Evolutionary conservation across 2,797 vertebrate genomes (phyloP), one percentile per base, ranked within the genome.

Genomic region (Pampus argenteus): DNA sequence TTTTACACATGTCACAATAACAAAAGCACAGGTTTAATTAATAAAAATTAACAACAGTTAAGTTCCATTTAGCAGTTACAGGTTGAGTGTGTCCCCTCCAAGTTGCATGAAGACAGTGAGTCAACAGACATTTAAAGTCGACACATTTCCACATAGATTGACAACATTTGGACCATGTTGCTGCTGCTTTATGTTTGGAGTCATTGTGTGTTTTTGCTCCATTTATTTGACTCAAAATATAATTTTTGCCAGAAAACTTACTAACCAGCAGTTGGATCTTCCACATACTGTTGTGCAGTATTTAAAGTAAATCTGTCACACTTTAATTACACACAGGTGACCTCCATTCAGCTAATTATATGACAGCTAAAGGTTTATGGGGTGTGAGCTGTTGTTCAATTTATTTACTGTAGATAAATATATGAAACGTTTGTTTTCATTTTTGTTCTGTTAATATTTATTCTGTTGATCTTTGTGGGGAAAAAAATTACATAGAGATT

Each of bases 241-340:
- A 25, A 9, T 55, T 65, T 62, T 45, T 70, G 15, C 26, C 22
- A 18, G 20, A 4, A 52, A 13, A 49, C 1, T 13, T 22, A 14
- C 8, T 13, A 45, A 45, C 11, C 49, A 28, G 56, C 9, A 38
- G 17, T 23, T 40, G 1, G 20, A 18, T 6, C 3, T 3, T 49
- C 1, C 23, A 28, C 15, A 45, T 14, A 36, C 13, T 18, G 15
- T 7, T 44, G 15, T 17, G 22, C 15, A 38, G 10, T 20, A 48
- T 49, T 29, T 40, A 26, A 54, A 59, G 1, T 50, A 49, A 48
- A 48, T 50, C 5, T 38, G 5, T n/a, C 36, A 51, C 10, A 23
- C 17, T 54, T 34, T 34, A 2, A 44, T 58, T 20, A 47, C 17
- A 74, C 57, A 62, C 11, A 50, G 42, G 13, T 63, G 45, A 54